Evolutionary conservation across 2,797 vertebrate species (phyloP).

Genomic region (Pipistrellus nathusii): DNA sequence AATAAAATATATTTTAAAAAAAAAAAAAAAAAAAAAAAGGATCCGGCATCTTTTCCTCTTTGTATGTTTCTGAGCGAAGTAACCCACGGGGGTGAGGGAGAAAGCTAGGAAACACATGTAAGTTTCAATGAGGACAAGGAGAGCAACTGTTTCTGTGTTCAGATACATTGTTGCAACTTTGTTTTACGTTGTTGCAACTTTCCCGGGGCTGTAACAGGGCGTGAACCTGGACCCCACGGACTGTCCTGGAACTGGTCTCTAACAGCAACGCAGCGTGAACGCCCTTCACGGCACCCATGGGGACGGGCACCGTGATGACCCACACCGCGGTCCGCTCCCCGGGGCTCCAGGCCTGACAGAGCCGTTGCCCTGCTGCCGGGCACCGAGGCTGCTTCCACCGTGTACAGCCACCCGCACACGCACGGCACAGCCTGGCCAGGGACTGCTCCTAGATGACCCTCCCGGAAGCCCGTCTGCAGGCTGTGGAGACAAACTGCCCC

Average conservation of each 20-base stretch:
- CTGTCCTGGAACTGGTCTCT: not conserved
- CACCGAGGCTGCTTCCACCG: not conserved
- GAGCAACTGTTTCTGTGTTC: not conserved
- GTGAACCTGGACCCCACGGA: not conserved
- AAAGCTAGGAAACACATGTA: not conserved
- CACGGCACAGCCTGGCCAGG: not conserved
- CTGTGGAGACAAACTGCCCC: not conserved
- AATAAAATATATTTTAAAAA: too few relatives aligned
- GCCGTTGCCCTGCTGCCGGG: not conserved
- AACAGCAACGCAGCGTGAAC: not conserved
- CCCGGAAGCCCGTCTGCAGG: not conserved
- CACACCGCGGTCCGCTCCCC: not conserved
- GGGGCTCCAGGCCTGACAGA: not conserved
- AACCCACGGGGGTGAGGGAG: not conserved
- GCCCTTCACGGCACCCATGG: not conserved
- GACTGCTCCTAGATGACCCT: not conserved
- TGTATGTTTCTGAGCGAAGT: not conserved
- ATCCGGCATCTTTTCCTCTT: not conserved
- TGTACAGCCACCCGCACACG: fast-evolving
- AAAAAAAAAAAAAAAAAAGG: too few relatives aligned
- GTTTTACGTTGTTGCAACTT: not conserved
- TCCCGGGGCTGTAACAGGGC: not conserved
- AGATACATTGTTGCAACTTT: not conserved
- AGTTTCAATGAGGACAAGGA: not conserved
- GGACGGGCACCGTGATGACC: fast-evolving